Evolutionary conservation across 2,888 invertebrate genomes (phyloP), one percentile per base, ranked within the genome.

Genomic region (Agrotis exclamationis): DNA sequence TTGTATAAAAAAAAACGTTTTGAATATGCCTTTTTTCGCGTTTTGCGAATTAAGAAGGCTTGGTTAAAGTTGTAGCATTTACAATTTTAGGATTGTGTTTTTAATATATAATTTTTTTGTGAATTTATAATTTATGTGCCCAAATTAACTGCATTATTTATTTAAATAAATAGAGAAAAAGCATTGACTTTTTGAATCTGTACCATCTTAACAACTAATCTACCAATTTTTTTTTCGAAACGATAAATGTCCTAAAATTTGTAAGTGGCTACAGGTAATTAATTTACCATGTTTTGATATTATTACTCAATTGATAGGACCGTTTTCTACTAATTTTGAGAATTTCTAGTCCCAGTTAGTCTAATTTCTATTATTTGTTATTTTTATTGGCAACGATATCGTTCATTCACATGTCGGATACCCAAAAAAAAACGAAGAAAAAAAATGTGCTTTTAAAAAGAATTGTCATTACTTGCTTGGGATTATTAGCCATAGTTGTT

Each of bases 1-100:
- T 83, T 89, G 82, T 86, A 80, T 78, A 85, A 76, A 66, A 79
- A 63, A 85, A 75, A 79, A 63, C 56, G 62, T 80, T 80, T 67
- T 73, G 72, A 79, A 70, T 72, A 70, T 79, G 58, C 76, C 66
- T 79, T 76, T 78, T 63, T 66, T 74, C 80, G 79, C 78, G 65
- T 76, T 59, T 71, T 70, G 85, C 67, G 76, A 76, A 66, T 45
- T 58, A 28, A 50, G 33, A 33, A 60, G 44, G 68, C 3, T 50
- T 39, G 9, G 44, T 39, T 33, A 9, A 33, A 53, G 51, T 56
- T 56, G 4, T 65, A 70, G 70, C 71, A 71, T 74, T 83, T 68
- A 68, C 80, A 79, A 76, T 83, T 85, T 74, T 67, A 47, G 71
- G 22, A 20, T 33, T 39, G 39, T 9, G 39, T 39, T 39, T 39